Percentiles rank a stretch among this genome's conserved stretches.
Conservation (phyloP, 2,888 invertebrate genomes). For the Serripes groenlandicus region DNA sequence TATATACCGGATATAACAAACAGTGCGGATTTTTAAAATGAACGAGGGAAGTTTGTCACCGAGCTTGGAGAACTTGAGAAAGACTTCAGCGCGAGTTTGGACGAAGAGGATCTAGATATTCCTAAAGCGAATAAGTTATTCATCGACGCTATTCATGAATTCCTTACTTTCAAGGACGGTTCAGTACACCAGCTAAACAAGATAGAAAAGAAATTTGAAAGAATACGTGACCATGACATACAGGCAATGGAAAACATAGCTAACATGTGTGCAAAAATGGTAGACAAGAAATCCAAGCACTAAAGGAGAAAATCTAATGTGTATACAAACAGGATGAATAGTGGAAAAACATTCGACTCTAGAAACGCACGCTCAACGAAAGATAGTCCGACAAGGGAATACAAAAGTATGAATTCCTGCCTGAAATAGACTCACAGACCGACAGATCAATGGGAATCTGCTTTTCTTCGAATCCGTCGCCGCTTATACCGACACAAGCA, state of each 20-base stretch:
- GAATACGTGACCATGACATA: neutral
- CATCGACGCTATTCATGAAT: neutral
- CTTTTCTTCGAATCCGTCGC: slow-evolving; percentile 9
- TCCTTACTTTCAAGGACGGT: neutral
- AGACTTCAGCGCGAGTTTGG: neutral
- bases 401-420: slow-evolving; percentile 5
- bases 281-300: neutral
- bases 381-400: neutral
- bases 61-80: neutral
- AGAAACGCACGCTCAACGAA: neutral
- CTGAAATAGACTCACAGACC: neutral
- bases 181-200: neutral
- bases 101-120: slow-evolving; percentile 4
- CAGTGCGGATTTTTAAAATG: slow-evolving; percentile 5
- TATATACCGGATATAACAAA: slow-evolving; percentile 3
- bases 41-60: neutral
- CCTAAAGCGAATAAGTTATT: neutral
- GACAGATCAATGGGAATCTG: neutral
- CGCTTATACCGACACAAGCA: too few relatives aligned
- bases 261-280: neutral
- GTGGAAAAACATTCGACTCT: neutral
- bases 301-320: neutral
- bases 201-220: neutral
- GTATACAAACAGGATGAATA: neutral
- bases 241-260: neutral